Conservation (phyloP, 2,888 invertebrate genomes). For the Pterobdella sp. region DNA sequence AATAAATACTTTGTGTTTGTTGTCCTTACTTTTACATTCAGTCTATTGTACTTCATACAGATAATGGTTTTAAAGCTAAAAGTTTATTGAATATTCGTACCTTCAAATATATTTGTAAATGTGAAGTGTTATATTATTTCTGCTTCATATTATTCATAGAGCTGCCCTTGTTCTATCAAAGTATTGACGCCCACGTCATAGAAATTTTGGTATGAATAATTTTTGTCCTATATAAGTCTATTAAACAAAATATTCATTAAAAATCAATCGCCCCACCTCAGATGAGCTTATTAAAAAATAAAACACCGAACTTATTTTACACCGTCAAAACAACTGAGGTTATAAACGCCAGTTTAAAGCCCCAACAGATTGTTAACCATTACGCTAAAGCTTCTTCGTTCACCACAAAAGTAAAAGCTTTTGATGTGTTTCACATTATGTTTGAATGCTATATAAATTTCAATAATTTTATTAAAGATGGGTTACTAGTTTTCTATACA, state of each 20-base stretch:
- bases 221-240: background rate
- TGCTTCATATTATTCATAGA: background rate
- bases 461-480: background rate
- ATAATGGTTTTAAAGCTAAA: too few relatives aligned
- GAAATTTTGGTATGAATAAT: background rate
- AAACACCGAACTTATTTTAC: conserved; percentile 74
- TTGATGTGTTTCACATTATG: too few relatives aligned
- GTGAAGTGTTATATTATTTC: too few relatives aligned
- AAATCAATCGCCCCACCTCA: background rate
- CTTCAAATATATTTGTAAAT: too few relatives aligned
- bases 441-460: too few relatives aligned
- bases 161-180: background rate
- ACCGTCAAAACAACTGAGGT: conserved; percentile 71
- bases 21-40: too few relatives aligned
- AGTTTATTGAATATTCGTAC: too few relatives aligned
- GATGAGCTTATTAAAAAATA: background rate
- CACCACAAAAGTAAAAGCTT: conserved; percentile 70
- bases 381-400: conserved; percentile 73
- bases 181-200: background rate
- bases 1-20: too few relatives aligned
- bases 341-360: conserved; percentile 63
- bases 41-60: too few relatives aligned
- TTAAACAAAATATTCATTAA: background rate
- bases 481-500: background rate
- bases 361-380: conserved; percentile 67